Evolutionary conservation across 2,797 vertebrate species (phyloP).

Genomic region (Leontocebus nigricollis): DNA sequence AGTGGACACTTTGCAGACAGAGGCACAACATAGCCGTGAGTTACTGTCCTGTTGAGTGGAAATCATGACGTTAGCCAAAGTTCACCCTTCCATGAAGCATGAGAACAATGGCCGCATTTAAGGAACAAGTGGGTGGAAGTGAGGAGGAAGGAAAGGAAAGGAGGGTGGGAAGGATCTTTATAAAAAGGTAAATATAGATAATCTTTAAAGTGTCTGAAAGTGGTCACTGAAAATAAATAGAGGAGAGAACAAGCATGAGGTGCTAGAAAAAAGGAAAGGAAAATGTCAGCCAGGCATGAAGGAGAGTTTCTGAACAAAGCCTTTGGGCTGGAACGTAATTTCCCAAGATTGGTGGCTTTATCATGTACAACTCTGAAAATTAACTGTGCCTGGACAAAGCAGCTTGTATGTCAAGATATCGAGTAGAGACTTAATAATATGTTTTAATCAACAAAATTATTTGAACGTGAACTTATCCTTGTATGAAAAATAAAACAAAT

Average conservation of each 20-base stretch:
- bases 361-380: constrained; percentile 18
- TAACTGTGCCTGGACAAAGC: constrained; percentile 9
- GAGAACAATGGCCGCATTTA: neutral
- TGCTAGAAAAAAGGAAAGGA: constrained; percentile 5
- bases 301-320: neutral
- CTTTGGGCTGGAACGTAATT: neutral
- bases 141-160: neutral
- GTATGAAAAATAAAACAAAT: neutral
- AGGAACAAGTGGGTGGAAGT: neutral
- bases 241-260: neutral
- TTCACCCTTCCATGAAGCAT: neutral
- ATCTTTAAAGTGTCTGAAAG: neutral
- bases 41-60: neutral
- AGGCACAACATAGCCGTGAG: no score
- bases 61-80: neutral
- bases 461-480: neutral
- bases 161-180: neutral
- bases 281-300: neutral
- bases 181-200: neutral
- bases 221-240: neutral
- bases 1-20: neutral
- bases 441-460: constrained; percentile 28
- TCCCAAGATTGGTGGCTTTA: neutral
- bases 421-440: neutral
- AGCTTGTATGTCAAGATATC: constrained; percentile 15